Evolutionary conservation across 2,797 vertebrate genomes (phyloP), one percentile per base, ranked within the genome.

Genomic region (Huso huso): DNA sequence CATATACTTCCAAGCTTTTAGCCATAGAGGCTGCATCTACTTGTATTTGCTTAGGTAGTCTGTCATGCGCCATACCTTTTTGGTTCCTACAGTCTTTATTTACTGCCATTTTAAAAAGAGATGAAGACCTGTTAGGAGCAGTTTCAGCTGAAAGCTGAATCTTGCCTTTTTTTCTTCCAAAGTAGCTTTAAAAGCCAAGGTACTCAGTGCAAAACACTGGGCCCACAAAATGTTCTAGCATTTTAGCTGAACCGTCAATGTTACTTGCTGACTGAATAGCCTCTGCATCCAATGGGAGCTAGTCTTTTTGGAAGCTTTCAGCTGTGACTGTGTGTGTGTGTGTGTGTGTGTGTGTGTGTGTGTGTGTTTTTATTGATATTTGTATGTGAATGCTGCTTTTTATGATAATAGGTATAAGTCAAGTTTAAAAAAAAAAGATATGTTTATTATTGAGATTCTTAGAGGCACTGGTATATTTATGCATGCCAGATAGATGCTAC

Each of bases 331-430:
- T 51, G 67, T 65, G 7, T 55, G 9, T 55, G 3, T 10, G 52
- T 55, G 23, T 37, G 63, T 58, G 67, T 65, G 66, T 71, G 66
- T 55, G 61, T 62, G 61, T 71, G 62, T 68, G 63, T 66, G 7
- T 55, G 53, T 55, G 70, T 65, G 55, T 68, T 68, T 70, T 64
- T 71, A 68, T 52, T 61, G 11, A 67, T 68, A 53, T 71, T 82
- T 83, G 81, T 84, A 85, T 82, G 79, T 82, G 83, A 86, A 89
- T 83, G 87, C 87, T 86, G 84, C 84, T 86, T 83, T 86, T 77
- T 69, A 79, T 80, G 70, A 83, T 75, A 71, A 72, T 73, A 64
- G 50, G 53, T 64, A 61, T 71, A 64, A 64, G 55, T 78, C 82
- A 82, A 81, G 74, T 81, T 76, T 77, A 75, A 77, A 64, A 82